Evolutionary conservation across 2,797 vertebrate species (phyloP), one percentile per base, ranked within the genome.

Genomic region (Lacerta agilis): DNA sequence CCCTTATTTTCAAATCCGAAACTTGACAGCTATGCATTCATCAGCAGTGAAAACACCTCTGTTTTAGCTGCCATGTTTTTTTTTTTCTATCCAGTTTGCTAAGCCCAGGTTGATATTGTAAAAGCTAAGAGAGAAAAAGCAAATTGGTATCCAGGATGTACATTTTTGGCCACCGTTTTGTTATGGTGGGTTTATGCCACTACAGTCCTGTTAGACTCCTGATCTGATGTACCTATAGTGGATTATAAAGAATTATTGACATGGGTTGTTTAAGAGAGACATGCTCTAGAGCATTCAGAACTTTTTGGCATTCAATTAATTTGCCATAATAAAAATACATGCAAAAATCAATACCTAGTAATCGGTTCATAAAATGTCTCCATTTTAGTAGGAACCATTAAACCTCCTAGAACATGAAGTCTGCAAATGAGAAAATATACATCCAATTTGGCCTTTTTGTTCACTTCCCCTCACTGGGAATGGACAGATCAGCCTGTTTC

Each of bases 201-300:
- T 64, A 64, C 61, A 64, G 17, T 64, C 61, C 61, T 23, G 20
- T 64, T 66, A 77, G 61, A n/a, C 41, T 87, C 15, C 11, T 3
- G 61, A 79, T 86, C n/a, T 25, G 81, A 86, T 77, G 2, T 41
- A 85, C 13, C 38, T 79, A 45, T 8, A 86, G 4, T n/a, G 79
- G 85, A 7, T 55, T 67, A 79, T 58, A 64, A 0, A 0, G 69
- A 66, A 82, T 77, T 90, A 78, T 67, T 4, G 8, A 83, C 6
- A 85, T 71, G 88, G 83, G 0, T 6, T 17, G 25, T 20, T 85
- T 83, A 80, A 49, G 15, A 33, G 4, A n/a, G 0, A 38, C 58
- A 23, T 23, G 8, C 3, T 83, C 77, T 92, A 36, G 86, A 36
- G 36, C 41, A 89, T 45, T 83, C 36, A 13, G 64, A 89, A 86